Base-by-base conservation (phyloP, 2,888 invertebrate genomes). In the Aromia moschata region DNA sequence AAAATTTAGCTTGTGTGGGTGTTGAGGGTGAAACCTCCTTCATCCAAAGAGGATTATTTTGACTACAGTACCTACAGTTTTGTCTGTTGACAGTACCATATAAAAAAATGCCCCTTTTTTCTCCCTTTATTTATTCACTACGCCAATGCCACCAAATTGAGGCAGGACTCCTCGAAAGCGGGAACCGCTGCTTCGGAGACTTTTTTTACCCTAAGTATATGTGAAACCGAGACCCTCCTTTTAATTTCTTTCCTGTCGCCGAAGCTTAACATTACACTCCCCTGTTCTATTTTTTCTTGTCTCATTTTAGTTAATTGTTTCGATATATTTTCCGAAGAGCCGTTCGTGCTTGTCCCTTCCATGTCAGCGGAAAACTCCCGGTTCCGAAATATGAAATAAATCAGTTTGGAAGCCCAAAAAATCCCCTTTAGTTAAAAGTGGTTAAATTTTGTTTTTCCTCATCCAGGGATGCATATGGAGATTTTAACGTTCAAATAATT, bases 271-370 rank as follows among this genome's bases (percentile, higher is more conserved):
- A 71, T 71, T 72, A 71, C 72, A 66, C 68, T 60, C 69, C 70
- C 67, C 70, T 61, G 58, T 65, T 70, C 67, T 70, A 74, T 75
- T 77, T 76, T 77, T 76, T 74, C 78, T 73, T 75, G 76, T 77
- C 77, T 71, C 73, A 68, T 75, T 74, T 74, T 65, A 74, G 66
- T 76, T 77, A 76, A 77, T 77, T 78, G 76, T 75, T 76, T 77
- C 76, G 71, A 75, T 74, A 74, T 75, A 74, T 75, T 75, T 75
- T 70, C 70, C 67, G 69, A 62, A 46, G 58, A 58, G 58, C 25
- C 41, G 53, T 58, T 58, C 45, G 20, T 44, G 52, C 57, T 61
- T 65, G 71, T 71, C 71, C 65, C 63, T 65, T 67, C 56, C 56
- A 14, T 15, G 43, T 41, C 45, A 9, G 31, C 52, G 11, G 17